These are phyloP conservation scores for Cephus sareptanus DNA, from an alignment of 2,888 invertebrate genomes.

Conservation along the genomic window DNA sequence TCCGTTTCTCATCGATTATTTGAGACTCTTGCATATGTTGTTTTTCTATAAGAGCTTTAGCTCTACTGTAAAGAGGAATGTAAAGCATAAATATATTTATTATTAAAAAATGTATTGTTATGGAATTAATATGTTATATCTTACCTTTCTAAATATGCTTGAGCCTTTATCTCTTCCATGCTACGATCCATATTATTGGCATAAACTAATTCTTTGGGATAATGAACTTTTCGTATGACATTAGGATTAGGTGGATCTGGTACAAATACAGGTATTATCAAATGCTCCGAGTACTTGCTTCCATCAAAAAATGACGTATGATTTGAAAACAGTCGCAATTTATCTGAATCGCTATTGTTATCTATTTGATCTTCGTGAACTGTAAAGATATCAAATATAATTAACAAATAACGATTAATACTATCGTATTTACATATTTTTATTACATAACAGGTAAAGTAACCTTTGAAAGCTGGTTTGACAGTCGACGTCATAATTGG, in stretches of 20 bases:
- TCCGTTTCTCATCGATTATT: slow-evolving; percentile 24
- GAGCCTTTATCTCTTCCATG: slow-evolving; percentile 81
- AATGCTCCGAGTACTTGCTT: slow-evolving; percentile 50
- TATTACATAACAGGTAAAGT: slow-evolving; percentile 14
- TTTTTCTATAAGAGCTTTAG: neutral
- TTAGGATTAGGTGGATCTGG: slow-evolving; percentile 46
- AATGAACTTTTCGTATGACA: slow-evolving; percentile 52
- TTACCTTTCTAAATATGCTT: slow-evolving; percentile 67
- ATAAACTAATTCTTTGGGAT: slow-evolving; percentile 68
- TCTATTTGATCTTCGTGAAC: slow-evolving; percentile 73
- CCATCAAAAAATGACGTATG: slow-evolving; percentile 55
- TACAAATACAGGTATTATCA: slow-evolving; percentile 52
- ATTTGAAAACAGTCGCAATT: slow-evolving; percentile 55
- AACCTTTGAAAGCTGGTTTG: slow-evolving; percentile 68
- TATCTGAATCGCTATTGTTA: slow-evolving; percentile 45
- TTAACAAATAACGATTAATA: slow-evolving; percentile 10
- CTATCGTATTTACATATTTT: slow-evolving; percentile 7
- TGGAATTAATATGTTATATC: neutral
- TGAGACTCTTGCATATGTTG: slow-evolving; percentile 4
- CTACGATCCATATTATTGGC: slow-evolving; percentile 76
- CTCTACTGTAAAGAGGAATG: neutral
- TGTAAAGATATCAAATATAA: slow-evolving; percentile 43
- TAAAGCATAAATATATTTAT: neutral
- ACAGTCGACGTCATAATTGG: slow-evolving; percentile 50
- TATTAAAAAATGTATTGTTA: neutral